Evolutionary conservation across 1,140 invertebrate species (phyloP), one percentile per base, ranked within the genome.

Genomic region (Zophobas morio): DNA sequence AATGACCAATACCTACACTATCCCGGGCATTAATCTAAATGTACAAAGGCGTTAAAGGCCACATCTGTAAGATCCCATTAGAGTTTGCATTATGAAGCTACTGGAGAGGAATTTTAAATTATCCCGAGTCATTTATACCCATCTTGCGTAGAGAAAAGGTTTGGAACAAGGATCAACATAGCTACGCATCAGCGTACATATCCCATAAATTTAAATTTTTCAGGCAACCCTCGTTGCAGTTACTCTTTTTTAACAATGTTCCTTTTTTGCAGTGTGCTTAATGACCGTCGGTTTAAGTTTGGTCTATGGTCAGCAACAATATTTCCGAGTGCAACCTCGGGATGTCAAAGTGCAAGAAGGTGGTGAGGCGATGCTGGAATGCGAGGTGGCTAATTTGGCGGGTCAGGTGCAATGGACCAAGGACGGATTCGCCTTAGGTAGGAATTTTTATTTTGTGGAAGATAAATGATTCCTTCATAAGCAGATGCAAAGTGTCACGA

Each of bases 401-500:
- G 96, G 96, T 8, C 90, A 91, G 78, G 95, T 97, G 73, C 96
- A 98, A 84, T 98, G 97, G 97, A 95, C 95, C 57, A 97, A 97
- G 86, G 96, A 98, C 87, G 96, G 96, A 75, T 97, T 98, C 85
- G 95, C 94, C 36, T 90, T 97, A 80, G 96, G 96, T 94, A 88
- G 91, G 89, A n/a, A 36, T 57, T 57, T 33, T 57, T 20, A 1
- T 36, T 35, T 8, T 56, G 6, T 60, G 35, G n/a, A 36, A 33
- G 20, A 20, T 20, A 20, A 20, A 20, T 20, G 20, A 20, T 20
- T 20, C 20, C 20, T 20, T 20, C 20, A 20, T 20, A 33, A 4
- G 1, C 8, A 20, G 32, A 75, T 75, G 8, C n/a, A 39, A 54
- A 34, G 35, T 54, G 33, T 20, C 20, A 20, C 20, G 20, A 20